phyloP scores from a whole-genome alignment of 2,888 invertebrate species.

The Micoletzkya japonica region DNA sequence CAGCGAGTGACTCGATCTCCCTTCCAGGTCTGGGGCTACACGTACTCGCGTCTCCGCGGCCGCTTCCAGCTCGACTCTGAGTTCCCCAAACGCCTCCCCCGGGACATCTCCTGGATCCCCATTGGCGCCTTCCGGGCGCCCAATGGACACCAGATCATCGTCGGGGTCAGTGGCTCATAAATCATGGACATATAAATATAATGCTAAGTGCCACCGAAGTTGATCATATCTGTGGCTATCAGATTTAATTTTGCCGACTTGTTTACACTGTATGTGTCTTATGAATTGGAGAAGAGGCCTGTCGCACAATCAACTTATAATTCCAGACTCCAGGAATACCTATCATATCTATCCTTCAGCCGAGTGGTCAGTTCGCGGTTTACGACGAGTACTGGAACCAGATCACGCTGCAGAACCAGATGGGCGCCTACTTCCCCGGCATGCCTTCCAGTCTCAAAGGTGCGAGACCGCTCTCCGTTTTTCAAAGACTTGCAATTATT shows the following conservation, averaged over 20 bases:
- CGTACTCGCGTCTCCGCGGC: slow-evolving; percentile 43
- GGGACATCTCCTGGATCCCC: slow-evolving; percentile 37
- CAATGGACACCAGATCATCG: slow-evolving; percentile 57
- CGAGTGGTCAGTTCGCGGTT: slow-evolving; percentile 50
- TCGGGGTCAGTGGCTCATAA: slow-evolving; percentile 39
- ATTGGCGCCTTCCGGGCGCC: slow-evolving; percentile 56
- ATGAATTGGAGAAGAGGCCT: not conserved
- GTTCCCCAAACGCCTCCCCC: slow-evolving; percentile 45
- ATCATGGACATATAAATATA: not conserved
- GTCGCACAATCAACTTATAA: not conserved
- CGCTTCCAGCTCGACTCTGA: slow-evolving; percentile 49
- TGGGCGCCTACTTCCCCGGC: slow-evolving; percentile 54
- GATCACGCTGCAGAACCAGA: slow-evolving; percentile 46
- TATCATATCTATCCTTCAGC: slow-evolving; percentile 36
- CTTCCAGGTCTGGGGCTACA: slow-evolving; percentile 52
- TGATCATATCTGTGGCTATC: too few relatives aligned
- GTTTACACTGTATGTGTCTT: too few relatives aligned
- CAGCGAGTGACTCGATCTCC: not conserved
- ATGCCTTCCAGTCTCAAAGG: slow-evolving; percentile 53
- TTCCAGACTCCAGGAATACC: not conserved
- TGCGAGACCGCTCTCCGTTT: too few relatives aligned
- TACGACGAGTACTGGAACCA: slow-evolving; percentile 63
- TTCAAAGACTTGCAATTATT: too few relatives aligned
- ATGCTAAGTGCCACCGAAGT: not conserved
- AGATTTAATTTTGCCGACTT: too few relatives aligned